These are phyloP conservation scores for Aphidius gifuensis DNA, from an alignment of 1,140 invertebrate genomes.

Conservation along the genomic window DNA sequence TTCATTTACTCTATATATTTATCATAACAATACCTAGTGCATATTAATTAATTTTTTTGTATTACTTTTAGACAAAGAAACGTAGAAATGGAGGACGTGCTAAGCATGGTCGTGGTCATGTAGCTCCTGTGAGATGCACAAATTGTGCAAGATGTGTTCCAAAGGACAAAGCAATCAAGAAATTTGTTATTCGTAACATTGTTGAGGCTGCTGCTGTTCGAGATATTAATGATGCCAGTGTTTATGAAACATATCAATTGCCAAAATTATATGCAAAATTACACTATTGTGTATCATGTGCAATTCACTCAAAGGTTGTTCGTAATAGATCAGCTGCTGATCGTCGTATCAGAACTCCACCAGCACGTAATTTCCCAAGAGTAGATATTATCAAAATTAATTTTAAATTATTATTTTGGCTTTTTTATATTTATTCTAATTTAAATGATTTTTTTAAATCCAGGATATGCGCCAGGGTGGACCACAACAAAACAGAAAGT, in stretches of 20 bases:
- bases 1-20: too few species aligned
- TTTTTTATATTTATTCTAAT: too few species aligned
- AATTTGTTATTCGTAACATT: constrained; percentile 99
- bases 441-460: too few species aligned
- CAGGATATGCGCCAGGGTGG: too few species aligned
- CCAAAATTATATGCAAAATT: constrained; percentile 99
- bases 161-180: constrained; percentile 99
- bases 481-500: too few species aligned
- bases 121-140: constrained; percentile 95
- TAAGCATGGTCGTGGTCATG: constrained; percentile 98
- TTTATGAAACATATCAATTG: constrained; percentile 89
- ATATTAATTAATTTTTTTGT: too few species aligned
- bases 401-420: too few species aligned
- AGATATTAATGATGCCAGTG: constrained; percentile 97
- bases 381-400: too few species aligned
- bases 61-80: constrained; percentile 82
- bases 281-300: constrained; percentile 99
- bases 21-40: too few species aligned
- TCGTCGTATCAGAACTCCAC: constrained; percentile 92
- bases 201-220: constrained; percentile 98
- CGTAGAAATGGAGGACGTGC: constrained; percentile 96
- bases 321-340: constrained; percentile 96
- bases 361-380: constrained; percentile 73
- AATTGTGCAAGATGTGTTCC: constrained; percentile 98
- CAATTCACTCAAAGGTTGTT: constrained; percentile 99